Percentiles rank a stretch among this genome's conserved stretches.
These are phyloP conservation scores for silkworm (Bombyx mori) DNA, from an alignment of 1,140 invertebrate species.

Conservation along the genomic window DNA sequence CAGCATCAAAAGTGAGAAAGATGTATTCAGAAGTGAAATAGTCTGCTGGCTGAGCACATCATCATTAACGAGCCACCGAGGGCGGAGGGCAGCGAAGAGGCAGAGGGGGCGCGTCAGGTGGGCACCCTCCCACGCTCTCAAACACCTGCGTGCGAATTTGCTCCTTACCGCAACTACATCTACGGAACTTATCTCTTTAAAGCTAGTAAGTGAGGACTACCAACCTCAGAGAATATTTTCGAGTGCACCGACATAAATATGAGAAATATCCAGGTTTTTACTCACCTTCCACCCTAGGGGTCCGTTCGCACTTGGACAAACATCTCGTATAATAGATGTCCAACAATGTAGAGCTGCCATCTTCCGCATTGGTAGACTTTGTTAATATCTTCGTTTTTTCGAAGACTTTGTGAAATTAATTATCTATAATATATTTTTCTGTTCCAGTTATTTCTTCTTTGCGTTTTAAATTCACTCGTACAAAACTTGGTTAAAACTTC, in stretches of 20 bases:
- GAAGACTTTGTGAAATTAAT: too few species aligned
- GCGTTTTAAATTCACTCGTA: not conserved
- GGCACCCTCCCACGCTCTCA: slow-evolving; percentile 47
- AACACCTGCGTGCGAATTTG: slow-evolving; percentile 55
- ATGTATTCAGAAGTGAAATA: slow-evolving; percentile 74
- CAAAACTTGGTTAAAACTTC: not conserved
- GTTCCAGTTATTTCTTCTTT: not conserved
- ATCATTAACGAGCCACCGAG: slow-evolving; percentile 72
- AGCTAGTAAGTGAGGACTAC: slow-evolving; percentile 23
- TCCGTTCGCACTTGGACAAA: slow-evolving; percentile 28
- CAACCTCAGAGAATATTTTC: slow-evolving; percentile 59
- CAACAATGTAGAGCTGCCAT: slow-evolving; percentile 35
- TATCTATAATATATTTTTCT: slow-evolving; percentile 7
- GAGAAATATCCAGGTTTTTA: slow-evolving; percentile 64
- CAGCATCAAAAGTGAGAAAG: slow-evolving; percentile 71
- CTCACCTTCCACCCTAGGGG: slow-evolving; percentile 37
- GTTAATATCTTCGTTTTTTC: too few species aligned
- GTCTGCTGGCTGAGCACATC: slow-evolving; percentile 73
- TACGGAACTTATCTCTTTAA: slow-evolving; percentile 42
- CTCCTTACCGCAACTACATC: slow-evolving; percentile 41
- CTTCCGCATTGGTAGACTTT: not conserved
- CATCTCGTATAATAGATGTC: slow-evolving; percentile 44
- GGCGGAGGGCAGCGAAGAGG: slow-evolving; percentile 69
- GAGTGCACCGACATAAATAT: slow-evolving; percentile 66
- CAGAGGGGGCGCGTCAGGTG: slow-evolving; percentile 65